A percentile compares a stretch with the other conserved stretches of the same genome.
Evolutionary conservation across 2,888 invertebrate genomes (phyloP).

Genomic region (Chesias legatella): DNA sequence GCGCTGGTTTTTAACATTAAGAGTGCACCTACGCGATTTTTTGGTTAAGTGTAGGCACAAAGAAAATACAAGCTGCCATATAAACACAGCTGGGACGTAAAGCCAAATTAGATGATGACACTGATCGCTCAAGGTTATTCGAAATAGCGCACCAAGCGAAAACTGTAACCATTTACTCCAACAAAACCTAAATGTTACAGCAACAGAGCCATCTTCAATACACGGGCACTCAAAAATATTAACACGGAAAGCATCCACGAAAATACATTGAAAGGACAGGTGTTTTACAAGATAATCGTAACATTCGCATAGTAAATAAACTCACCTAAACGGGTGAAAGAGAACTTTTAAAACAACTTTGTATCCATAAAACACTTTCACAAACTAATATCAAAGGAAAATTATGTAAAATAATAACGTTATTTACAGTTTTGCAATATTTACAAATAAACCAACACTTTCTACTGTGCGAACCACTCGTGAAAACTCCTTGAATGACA

Average conservation of each 20-base stretch:
- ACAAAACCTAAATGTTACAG: constrained; percentile 32
- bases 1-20: too few species aligned
- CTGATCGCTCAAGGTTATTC: constrained; percentile 53
- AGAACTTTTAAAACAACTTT: constrained; percentile 26
- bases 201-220: constrained; percentile 27
- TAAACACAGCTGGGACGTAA: constrained; percentile 37
- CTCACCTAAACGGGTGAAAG: constrained; percentile 49
- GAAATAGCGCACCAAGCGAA: constrained; percentile 40
- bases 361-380: constrained; percentile 58
- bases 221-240: constrained; percentile 23
- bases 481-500: constrained; percentile 37
- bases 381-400: constrained; percentile 34
- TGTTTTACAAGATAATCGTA: constrained; percentile 28
- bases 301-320: constrained; percentile 31
- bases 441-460: constrained; percentile 70
- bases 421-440: constrained; percentile 66
- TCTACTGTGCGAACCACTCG: constrained; percentile 55
- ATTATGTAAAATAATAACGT: constrained; percentile 32
- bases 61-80: constrained; percentile 24
- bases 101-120: constrained; percentile 55
- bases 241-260: constrained; percentile 33
- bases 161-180: constrained; percentile 26
- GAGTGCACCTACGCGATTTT: neutral
- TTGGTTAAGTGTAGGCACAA: constrained; percentile 10
- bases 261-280: constrained; percentile 34